Evolutionary conservation across 1,140 invertebrate genomes (phyloP).

Genomic region (Cherax quadricarinatus): DNA sequence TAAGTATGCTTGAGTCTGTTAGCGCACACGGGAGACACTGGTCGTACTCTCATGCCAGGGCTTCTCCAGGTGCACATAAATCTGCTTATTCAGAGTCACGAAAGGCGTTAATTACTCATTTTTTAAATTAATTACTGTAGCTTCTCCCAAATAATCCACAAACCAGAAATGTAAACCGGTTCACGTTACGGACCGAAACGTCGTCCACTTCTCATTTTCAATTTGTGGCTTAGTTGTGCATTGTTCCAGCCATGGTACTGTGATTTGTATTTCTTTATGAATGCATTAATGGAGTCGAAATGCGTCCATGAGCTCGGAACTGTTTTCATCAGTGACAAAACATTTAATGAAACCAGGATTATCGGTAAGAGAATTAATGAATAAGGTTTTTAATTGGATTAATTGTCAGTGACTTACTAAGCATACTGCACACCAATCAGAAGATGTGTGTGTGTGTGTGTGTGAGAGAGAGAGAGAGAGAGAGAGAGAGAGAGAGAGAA

Average conservation of each 20-base stretch:
- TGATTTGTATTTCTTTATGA: neutral
- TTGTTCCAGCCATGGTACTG: neutral
- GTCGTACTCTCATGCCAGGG: too few relatives aligned
- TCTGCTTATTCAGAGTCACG: too few relatives aligned
- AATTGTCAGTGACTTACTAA: slow-evolving; percentile 3
- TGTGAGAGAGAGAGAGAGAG: neutral
- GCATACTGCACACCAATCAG: neutral
- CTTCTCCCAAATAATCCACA: too few relatives aligned
- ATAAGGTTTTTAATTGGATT: neutral
- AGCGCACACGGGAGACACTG: neutral
- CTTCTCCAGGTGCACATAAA: too few relatives aligned
- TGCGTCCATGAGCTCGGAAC: neutral
- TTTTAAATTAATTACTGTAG: too few relatives aligned
- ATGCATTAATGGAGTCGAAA: neutral
- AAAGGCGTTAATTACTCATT: too few relatives aligned
- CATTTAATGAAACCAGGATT: neutral
- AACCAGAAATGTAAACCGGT: too few relatives aligned
- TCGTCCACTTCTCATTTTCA: too few relatives aligned
- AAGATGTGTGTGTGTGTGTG: neutral
- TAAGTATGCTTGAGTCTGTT: neutral
- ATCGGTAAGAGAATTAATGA: slow-evolving; percentile 15
- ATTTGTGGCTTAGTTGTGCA: too few relatives aligned
- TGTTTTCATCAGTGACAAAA: neutral
- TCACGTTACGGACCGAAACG: too few relatives aligned
- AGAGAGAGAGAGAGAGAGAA: too few relatives aligned